Conservation (phyloP, 2,113 vertebrate genomes). For the Cepphus grylle region DNA sequence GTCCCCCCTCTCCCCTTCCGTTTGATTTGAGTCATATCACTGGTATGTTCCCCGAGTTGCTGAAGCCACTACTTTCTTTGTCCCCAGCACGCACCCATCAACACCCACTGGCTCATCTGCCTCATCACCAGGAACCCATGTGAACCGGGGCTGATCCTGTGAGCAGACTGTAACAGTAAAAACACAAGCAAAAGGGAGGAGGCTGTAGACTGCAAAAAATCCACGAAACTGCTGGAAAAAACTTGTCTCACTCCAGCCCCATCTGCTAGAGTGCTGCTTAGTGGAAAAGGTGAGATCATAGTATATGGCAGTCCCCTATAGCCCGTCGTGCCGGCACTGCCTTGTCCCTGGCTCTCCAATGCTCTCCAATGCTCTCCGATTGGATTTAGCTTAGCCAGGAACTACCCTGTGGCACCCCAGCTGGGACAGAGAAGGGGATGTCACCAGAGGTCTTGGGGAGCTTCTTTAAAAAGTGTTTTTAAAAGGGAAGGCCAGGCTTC, state of each 20-base stretch:
- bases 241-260: background rate
- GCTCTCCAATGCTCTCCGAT: background rate
- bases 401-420: too few relatives aligned
- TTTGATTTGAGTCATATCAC: background rate
- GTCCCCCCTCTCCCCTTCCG: background rate
- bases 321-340: background rate
- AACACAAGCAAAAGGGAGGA: background rate
- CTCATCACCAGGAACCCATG: background rate
- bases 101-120: background rate
- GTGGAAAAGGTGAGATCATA: background rate
- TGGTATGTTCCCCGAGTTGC: background rate
- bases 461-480: background rate
- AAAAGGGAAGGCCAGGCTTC: background rate
- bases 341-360: background rate
- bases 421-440: too few relatives aligned
- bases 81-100: background rate
- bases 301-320: accelerated
- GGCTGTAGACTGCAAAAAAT: background rate
- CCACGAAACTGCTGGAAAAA: background rate
- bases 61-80: slow-evolving; percentile 3
- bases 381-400: background rate
- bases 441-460: background rate
- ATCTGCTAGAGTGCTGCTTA: background rate
- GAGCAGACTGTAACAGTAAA: background rate
- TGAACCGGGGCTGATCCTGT: background rate